phyloP scores from a whole-genome alignment of 1,140 invertebrate species.

The Aphaenogaster ashmeadi region DNA sequence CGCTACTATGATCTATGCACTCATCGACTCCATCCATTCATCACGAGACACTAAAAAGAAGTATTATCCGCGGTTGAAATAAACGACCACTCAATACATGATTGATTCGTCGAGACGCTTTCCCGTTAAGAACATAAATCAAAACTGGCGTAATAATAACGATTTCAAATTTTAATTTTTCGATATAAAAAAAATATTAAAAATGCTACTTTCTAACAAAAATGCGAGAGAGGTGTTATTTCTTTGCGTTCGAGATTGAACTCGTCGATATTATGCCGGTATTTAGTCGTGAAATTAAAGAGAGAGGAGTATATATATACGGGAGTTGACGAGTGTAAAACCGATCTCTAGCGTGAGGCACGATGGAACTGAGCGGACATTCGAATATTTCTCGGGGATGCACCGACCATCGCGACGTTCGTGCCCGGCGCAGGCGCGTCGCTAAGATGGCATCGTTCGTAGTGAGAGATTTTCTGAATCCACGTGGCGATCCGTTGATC shows the following conservation, averaged over 20 bases:
- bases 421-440: constrained; percentile 46
- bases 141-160: neutral
- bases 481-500: constrained; percentile 53
- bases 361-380: constrained; percentile 66
- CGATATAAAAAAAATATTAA: neutral
- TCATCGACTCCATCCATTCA: neutral
- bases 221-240: neutral
- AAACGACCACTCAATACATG: neutral
- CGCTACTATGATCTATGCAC: neutral
- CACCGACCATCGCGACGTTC: constrained; percentile 49
- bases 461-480: constrained; percentile 42
- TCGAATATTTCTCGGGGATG: constrained; percentile 58
- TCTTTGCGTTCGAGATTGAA: neutral
- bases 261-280: neutral
- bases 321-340: constrained; percentile 43
- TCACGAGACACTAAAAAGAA: neutral
- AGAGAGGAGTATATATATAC: neutral
- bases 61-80: neutral
- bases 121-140: neutral
- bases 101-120: neutral
- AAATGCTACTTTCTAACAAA: neutral
- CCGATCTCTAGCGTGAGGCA: constrained; percentile 67
- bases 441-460: constrained; percentile 26
- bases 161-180: neutral
- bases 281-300: constrained; percentile 13